Conservation (phyloP, 2,888 invertebrate species). For the Andrena marginata region DNA sequence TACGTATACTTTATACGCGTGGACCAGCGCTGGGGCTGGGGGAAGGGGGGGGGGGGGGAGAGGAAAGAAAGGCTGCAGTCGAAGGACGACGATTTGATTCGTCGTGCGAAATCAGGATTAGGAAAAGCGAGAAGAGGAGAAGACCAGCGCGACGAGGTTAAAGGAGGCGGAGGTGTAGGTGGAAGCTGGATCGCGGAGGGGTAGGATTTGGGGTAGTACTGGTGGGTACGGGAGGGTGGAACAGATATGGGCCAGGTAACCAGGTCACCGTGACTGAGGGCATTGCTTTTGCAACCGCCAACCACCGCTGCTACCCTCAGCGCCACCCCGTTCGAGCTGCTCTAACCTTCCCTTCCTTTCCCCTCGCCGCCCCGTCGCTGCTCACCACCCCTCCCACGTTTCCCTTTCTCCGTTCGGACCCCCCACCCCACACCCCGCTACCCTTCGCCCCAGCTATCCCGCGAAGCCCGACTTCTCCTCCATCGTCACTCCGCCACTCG, state of each 20-base stretch:
- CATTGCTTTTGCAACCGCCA: conserved; percentile 78
- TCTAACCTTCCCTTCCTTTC: conserved; percentile 25
- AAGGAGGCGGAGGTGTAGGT: conserved; percentile 34
- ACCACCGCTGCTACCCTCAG: conserved; percentile 59
- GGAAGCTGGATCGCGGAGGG: conserved; percentile 35
- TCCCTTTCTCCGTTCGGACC: neutral
- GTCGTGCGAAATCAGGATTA: neutral
- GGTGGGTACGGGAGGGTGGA: conserved; percentile 41
- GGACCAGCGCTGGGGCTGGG: no score
- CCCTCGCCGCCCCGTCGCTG: neutral
- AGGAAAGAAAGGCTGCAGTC: conserved; percentile 5
- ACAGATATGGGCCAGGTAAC: conserved; percentile 79
- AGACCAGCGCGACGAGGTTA: conserved; percentile 23
- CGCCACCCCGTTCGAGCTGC: conserved; percentile 47
- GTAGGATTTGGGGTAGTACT: conserved; percentile 59
- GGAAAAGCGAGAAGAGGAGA: neutral
- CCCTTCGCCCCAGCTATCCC: neutral
- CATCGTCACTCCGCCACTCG: conserved; percentile 56
- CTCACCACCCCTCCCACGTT: neutral
- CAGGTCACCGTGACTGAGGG: conserved; percentile 79
- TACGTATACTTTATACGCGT: no score
- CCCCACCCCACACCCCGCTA: neutral
- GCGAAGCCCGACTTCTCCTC: conserved; percentile 9
- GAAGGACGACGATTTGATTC: neutral
- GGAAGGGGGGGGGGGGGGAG: neutral